These are phyloP conservation scores for Bombus impatiens DNA, from an alignment of 1,140 invertebrate species.

Conservation along the genomic window DNA sequence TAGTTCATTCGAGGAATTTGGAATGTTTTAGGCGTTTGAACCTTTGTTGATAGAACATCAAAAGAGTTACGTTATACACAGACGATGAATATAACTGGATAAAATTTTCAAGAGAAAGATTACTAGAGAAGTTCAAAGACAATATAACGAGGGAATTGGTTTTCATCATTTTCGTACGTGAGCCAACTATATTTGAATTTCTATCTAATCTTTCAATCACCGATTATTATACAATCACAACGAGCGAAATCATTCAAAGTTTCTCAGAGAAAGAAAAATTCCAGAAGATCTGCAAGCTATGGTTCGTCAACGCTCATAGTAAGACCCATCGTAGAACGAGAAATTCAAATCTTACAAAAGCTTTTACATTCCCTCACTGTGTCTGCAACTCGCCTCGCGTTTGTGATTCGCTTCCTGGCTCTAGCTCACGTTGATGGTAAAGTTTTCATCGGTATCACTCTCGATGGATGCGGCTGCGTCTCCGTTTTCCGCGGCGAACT, in stretches of 20 bases:
- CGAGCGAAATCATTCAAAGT: neutral
- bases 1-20: too few species aligned
- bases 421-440: conserved; percentile 58
- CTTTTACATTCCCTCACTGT: conserved; percentile 38
- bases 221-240: neutral
- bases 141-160: neutral
- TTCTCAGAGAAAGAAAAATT: neutral
- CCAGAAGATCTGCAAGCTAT: neutral
- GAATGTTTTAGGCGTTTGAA: too few species aligned
- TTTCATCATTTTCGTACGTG: too few species aligned
- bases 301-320: neutral
- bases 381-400: neutral
- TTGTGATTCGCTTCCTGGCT: conserved; percentile 18
- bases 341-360: conserved; percentile 55
- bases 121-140: neutral
- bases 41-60: too few species aligned
- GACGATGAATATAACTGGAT: too few species aligned
- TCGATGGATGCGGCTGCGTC: conserved; percentile 49
- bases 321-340: neutral
- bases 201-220: neutral
- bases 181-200: neutral
- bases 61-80: too few species aligned
- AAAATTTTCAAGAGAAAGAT: too few species aligned
- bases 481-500: conserved; percentile 58
- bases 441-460: conserved; percentile 66